Conservation (phyloP, 2,797 vertebrate genomes). For the Gambusia yucatana region DNA sequence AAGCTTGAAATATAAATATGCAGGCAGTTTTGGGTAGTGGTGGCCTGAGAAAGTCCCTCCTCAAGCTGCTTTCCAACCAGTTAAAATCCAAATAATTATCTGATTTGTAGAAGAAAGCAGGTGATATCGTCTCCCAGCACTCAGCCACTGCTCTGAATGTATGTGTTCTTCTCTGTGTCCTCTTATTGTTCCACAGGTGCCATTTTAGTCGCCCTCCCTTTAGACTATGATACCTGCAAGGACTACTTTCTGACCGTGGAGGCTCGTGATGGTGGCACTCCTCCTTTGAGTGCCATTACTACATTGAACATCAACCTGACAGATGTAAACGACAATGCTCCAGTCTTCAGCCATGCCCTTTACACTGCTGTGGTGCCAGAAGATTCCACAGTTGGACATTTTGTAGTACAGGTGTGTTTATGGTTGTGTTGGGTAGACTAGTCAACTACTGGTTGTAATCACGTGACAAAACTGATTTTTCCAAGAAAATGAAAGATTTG, state of each 20-base stretch:
- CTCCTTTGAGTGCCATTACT: slow-evolving; percentile 89
- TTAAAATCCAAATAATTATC: not conserved
- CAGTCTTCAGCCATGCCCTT: slow-evolving; percentile 86
- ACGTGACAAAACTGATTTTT: too few relatives aligned
- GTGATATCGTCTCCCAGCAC: too few relatives aligned
- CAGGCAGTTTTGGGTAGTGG: too few relatives aligned
- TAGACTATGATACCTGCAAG: slow-evolving; percentile 93
- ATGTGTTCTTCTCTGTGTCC: not conserved
- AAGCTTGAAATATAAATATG: too few relatives aligned
- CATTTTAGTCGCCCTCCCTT: slow-evolving; percentile 85
- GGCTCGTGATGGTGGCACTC: slow-evolving; percentile 92
- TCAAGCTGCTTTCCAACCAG: too few relatives aligned
- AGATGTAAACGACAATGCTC: slow-evolving; percentile 94
- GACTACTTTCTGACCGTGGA: slow-evolving; percentile 95
- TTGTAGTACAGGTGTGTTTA: slow-evolving; percentile 85
- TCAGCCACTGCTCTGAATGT: not conserved
- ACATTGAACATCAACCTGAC: slow-evolving; percentile 93
- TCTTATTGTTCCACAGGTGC: slow-evolving; percentile 76
- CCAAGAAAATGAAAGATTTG: too few relatives aligned
- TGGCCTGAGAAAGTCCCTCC: too few relatives aligned
- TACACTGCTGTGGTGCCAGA: slow-evolving; percentile 92
- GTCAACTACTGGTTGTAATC: too few relatives aligned
- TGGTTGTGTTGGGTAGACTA: not conserved
- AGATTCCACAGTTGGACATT: slow-evolving; percentile 87
- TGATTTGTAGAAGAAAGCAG: not conserved